Evolutionary conservation across 2,113 vertebrate genomes (phyloP), one percentile per base, ranked within the genome.

Genomic region (Microtus richardsoni): DNA sequence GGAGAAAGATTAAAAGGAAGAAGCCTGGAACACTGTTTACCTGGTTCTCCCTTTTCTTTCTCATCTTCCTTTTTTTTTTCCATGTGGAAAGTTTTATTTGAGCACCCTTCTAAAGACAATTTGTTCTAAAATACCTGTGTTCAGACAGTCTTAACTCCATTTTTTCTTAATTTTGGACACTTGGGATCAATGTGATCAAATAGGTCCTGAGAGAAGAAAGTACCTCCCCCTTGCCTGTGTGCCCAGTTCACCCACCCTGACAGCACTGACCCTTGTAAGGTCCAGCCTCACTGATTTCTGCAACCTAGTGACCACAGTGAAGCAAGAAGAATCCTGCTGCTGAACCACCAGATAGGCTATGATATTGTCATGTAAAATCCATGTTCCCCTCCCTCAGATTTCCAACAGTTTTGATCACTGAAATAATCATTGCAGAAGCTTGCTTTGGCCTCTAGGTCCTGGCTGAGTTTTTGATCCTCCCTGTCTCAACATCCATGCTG

Each of bases 201-300:
- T 62, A 87, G 92, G 70, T 93, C 89, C 44, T 80, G 14, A 30
- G 54, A 91, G 62, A 85, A 91, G n/a, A 91, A 70, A 66, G 24
- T 78, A 1, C 0, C 78, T 75, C 52, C 10, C 52, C n/a, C 41
- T 13, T 41, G 21, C 52, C 79, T 44, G 3, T 30, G 28, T 70
- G 36, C n/a, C 54, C n/a, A 44, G 9, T 21, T 62, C 26, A 2
- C 64, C 12, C n/a, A 28, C 30, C 13, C 41, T 33, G 12, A 39
- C 6, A 58, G 28, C 30, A 19, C 44, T 10, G 2, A 2, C 8
- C 66, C 73, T 79, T 30, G 1, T 62, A 9, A 24, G 64, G 19
- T 70, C 68, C 17, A 26, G 58, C 82, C 41, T 60, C 77, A 70
- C 78, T 16, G 44, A 28, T 33, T 9, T 14, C 4, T 92, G 21